phyloP scores from a whole-genome alignment of 2,797 vertebrate species.

The Perodicticus potto region DNA sequence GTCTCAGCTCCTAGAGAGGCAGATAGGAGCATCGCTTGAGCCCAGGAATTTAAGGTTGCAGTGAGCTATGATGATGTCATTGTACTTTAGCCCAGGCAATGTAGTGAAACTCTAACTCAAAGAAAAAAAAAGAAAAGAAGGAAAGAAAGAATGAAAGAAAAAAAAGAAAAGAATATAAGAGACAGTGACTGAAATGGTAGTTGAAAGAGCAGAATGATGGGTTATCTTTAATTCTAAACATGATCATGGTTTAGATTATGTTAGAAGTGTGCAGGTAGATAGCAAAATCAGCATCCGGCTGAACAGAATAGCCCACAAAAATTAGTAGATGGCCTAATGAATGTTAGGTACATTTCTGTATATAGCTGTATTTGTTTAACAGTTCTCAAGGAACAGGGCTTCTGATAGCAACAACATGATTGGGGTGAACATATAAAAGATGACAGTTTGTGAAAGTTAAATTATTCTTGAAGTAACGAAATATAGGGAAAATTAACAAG shows the following conservation, averaged over 20 bases:
- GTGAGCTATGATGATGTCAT: not conserved
- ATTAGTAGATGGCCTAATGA: no score
- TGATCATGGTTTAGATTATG: not conserved
- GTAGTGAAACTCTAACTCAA: not conserved
- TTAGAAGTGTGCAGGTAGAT: no score
- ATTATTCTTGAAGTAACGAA: constrained; percentile 53
- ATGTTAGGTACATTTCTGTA: not conserved
- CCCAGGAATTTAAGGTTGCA: not conserved
- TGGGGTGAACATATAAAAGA: not conserved
- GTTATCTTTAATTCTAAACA: constrained; percentile 53
- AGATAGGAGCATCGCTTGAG: not conserved
- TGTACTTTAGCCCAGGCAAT: not conserved
- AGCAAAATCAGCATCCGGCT: no score
- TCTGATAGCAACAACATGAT: not conserved
- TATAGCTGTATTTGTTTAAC: not conserved
- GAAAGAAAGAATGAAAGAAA: no score
- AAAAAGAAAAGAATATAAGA: not conserved
- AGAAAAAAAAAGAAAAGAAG: not conserved
- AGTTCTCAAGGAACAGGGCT: not conserved
- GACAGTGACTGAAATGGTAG: not conserved
- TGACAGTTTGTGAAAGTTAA: constrained; percentile 32
- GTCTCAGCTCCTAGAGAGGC: not conserved
- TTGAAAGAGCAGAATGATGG: constrained; percentile 7
- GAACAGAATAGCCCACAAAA: no score
- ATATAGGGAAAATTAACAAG: constrained; percentile 40